Evolutionary conservation across 2,888 invertebrate species (phyloP).

Genomic region (Sinhomidia bicolor): DNA sequence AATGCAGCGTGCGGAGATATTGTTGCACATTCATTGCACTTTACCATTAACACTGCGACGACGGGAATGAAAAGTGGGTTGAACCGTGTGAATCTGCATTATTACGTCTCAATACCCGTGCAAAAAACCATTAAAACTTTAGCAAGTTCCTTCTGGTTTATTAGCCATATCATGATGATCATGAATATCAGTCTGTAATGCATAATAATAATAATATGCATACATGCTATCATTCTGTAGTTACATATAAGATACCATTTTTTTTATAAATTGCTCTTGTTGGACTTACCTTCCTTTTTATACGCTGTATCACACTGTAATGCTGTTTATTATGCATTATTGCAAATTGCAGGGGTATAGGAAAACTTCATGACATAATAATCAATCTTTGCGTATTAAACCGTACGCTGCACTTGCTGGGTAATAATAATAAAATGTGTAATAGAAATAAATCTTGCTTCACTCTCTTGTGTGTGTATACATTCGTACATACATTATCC

Average conservation of each 20-base stretch:
- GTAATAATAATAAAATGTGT: slow-evolving; percentile 3
- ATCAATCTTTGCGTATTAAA: slow-evolving; percentile 4
- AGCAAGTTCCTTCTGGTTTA: slow-evolving; percentile 27
- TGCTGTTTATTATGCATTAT: neutral
- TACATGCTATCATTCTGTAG: neutral
- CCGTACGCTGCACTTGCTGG: neutral
- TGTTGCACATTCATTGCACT: slow-evolving; percentile 60
- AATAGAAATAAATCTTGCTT: slow-evolving; percentile 38
- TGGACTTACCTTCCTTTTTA: neutral
- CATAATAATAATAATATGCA: neutral
- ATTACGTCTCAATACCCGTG: slow-evolving; percentile 61
- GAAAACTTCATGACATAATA: slow-evolving; percentile 40
- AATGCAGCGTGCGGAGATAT: slow-evolving; percentile 37
- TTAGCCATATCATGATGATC: neutral
- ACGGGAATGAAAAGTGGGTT: slow-evolving; percentile 63
- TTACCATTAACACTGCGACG: slow-evolving; percentile 17
- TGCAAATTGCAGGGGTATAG: slow-evolving; percentile 4
- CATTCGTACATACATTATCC: neutral
- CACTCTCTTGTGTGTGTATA: neutral
- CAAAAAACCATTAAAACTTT: slow-evolving; percentile 57
- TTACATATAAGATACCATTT: neutral
- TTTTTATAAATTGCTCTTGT: neutral
- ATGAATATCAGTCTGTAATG: slow-evolving; percentile 15
- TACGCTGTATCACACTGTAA: neutral
- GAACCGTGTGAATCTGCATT: slow-evolving; percentile 72